Evolutionary conservation across 2,113 vertebrate species (phyloP).

Genomic region (Sinocyclocheilus rhinocerous): DNA sequence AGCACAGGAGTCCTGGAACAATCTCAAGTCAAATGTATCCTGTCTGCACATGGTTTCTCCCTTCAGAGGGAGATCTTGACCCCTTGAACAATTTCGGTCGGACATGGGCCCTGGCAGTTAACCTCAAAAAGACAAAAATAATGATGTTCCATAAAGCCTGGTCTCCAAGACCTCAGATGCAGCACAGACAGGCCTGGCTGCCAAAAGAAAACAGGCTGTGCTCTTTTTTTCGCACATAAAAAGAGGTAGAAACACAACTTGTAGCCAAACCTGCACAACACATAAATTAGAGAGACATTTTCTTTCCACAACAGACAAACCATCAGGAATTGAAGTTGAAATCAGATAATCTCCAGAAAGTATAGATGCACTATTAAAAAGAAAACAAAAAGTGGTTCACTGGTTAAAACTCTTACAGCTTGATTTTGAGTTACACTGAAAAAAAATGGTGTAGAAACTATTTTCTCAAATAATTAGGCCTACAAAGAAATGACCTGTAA

Average conservation of each 20-base stretch:
- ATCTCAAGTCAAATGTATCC: conserved; percentile 1
- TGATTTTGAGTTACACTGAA: no score
- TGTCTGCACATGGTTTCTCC: not conserved
- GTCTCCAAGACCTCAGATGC: not conserved
- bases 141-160: conserved; percentile 9
- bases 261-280: not conserved
- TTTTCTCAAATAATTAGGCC: not conserved
- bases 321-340: not conserved
- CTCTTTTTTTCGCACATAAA: not conserved
- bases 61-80: not conserved
- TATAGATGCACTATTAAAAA: not conserved
- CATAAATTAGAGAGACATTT: not conserved
- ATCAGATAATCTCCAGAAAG: not conserved
- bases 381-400: not conserved
- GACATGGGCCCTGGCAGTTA: not conserved
- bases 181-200: not conserved
- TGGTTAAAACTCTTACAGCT: no score
- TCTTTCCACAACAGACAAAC: not conserved
- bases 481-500: not conserved
- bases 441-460: no score
- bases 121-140: conserved; percentile 29
- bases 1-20: no score
- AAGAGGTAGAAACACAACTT: not conserved
- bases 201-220: not conserved
- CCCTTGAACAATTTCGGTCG: not conserved